phyloP scores from a whole-genome alignment of 92 coral and sea anemone genomes.

The Heteractis magnifica region DNA sequence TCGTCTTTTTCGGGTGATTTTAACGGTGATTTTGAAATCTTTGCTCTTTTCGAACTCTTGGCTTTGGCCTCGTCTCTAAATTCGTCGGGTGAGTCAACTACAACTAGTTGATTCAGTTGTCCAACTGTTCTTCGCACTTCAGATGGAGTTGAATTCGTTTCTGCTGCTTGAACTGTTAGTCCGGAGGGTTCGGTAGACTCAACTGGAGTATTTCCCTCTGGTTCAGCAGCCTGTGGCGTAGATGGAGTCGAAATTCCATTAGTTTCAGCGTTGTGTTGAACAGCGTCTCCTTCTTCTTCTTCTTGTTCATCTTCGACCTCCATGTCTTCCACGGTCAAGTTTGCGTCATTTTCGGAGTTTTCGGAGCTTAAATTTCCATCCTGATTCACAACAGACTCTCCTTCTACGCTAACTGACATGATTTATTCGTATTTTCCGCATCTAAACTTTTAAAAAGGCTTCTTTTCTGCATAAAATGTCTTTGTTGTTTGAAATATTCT shows the following conservation, averaged over 20 bases:
- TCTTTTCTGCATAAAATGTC: background rate
- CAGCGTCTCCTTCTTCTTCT: background rate
- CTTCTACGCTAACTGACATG: slow-evolving; percentile 4
- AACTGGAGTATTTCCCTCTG: slow-evolving; percentile 1
- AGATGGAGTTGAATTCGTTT: slow-evolving; percentile 24
- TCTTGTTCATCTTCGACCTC: slow-evolving; percentile 4
- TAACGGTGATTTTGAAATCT: slow-evolving; percentile 47
- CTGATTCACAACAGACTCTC: background rate
- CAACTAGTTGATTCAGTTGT: slow-evolving; percentile 20
- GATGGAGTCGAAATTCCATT: background rate
- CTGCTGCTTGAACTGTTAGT: slow-evolving; percentile 5
- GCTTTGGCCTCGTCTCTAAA: slow-evolving; percentile 49
- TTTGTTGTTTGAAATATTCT: background rate
- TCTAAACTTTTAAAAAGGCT: background rate
- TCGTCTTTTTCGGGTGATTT: slow-evolving; percentile 83
- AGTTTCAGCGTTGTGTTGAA: slow-evolving; percentile 3
- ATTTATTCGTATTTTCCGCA: background rate
- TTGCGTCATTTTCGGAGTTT: background rate
- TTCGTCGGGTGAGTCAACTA: slow-evolving; percentile 64
- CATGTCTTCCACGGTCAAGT: slow-evolving; percentile 5
- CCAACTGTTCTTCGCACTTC: slow-evolving; percentile 25
- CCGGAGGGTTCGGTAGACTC: background rate
- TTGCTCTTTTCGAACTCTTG: slow-evolving; percentile 34
- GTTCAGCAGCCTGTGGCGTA: slow-evolving; percentile 5
- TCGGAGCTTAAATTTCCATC: background rate